Evolutionary conservation across 2,113 vertebrate species (phyloP).

Genomic region (Gasterosteus nipponicus): DNA sequence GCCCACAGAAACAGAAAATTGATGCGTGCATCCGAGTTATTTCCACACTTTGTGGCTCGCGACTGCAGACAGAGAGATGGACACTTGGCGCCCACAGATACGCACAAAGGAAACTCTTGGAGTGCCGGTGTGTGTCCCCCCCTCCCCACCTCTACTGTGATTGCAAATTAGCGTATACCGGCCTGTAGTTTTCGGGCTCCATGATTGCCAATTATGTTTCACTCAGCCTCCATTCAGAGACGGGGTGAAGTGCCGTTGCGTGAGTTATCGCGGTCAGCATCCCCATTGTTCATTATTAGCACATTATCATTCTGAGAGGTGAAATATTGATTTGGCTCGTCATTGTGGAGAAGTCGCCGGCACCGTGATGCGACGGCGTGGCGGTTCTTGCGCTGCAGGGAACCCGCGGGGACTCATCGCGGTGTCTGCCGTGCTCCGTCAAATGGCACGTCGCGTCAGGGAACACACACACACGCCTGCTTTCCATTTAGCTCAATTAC

Average conservation of each 20-base stretch:
- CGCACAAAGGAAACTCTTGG: conserved; percentile 15
- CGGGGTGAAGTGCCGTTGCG: conserved; percentile 39
- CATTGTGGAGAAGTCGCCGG: conserved; percentile 33
- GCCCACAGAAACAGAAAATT: conserved; percentile 42
- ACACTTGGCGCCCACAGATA: conserved; percentile 3
- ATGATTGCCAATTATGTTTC: conserved; percentile 74
- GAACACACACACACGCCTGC: background rate
- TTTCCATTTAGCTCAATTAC: background rate
- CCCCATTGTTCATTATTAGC: conserved; percentile 60
- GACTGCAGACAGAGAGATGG: conserved; percentile 13
- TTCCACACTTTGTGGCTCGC: conserved; percentile 44
- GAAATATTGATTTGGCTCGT: conserved; percentile 60
- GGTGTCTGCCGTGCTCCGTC: background rate
- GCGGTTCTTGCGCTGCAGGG: conserved; percentile 18
- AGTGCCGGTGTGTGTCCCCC: conserved; percentile 7
- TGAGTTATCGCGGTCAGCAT: conserved; percentile 51
- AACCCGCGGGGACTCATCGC: conserved; percentile 1
- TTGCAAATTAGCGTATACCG: conserved; percentile 63
- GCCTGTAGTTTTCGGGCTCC: conserved; percentile 41
- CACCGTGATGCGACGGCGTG: conserved; percentile 16
- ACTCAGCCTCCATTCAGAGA: conserved; percentile 54
- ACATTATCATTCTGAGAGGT: conserved; percentile 60
- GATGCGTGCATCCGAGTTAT: conserved; percentile 48
- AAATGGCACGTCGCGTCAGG: background rate
- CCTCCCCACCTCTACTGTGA: conserved; percentile 48